phyloP scores from a whole-genome alignment of 23 tunicate genomes.

The Clavelina lepadiformis region DNA sequence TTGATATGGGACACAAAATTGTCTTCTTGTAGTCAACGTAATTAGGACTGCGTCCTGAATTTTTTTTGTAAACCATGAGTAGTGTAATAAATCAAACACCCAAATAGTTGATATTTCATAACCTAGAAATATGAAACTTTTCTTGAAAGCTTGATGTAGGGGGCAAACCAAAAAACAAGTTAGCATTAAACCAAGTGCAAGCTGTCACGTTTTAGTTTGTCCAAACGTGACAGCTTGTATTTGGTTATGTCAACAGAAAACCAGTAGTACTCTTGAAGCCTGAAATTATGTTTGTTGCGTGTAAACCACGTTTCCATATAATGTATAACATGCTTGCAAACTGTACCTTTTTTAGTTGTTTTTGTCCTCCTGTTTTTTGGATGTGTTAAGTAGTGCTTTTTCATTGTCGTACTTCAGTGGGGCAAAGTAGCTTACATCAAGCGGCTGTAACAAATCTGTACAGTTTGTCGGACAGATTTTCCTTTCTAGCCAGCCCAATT shows the following conservation, averaged over 20 bases:
- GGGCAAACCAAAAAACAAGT: too few relatives aligned
- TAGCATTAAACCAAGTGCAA: too few relatives aligned
- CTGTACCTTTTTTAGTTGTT: constrained; percentile 13
- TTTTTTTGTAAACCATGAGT: too few relatives aligned
- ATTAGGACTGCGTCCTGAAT: too few relatives aligned
- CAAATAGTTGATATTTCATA: too few relatives aligned
- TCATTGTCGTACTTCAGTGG: constrained; percentile 2
- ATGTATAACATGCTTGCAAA: constrained; percentile 8
- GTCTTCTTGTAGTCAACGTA: too few relatives aligned
- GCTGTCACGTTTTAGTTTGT: constrained; percentile 1
- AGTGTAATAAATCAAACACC: too few relatives aligned
- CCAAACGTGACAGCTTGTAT: constrained; percentile 1
- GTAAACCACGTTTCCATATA: constrained; percentile 10
- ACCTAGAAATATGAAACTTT: too few relatives aligned
- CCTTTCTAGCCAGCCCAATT: constrained; percentile 5
- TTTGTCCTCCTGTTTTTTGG: constrained; percentile 4
- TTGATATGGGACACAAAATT: too few relatives aligned
- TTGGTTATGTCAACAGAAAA: constrained; percentile 13
- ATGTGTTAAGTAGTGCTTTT: constrained; percentile 6
- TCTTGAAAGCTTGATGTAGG: too few relatives aligned
- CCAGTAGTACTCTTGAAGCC: not conserved
- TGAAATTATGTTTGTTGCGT: constrained; percentile 6
- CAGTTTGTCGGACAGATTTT: constrained; percentile 4
- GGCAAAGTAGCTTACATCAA: constrained; percentile 16
- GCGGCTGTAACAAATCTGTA: constrained; percentile 10